A percentile compares a stretch with the other conserved stretches of the same genome.
These are phyloP conservation scores for Eupsittula cactorum DNA, from an alignment of 2,113 vertebrate genomes.

Conservation along the genomic window DNA sequence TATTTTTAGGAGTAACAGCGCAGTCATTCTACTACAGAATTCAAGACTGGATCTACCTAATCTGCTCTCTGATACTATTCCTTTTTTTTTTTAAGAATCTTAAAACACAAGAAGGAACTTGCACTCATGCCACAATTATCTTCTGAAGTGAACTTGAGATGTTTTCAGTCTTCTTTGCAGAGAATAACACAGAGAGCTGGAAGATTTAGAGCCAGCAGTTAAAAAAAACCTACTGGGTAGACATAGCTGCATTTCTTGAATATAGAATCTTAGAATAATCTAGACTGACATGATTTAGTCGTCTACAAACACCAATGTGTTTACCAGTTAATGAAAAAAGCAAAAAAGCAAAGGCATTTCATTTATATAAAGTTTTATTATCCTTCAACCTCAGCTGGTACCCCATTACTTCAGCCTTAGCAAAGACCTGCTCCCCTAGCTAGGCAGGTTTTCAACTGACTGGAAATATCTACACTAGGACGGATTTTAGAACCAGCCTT, in stretches of 20 bases:
- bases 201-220: background rate
- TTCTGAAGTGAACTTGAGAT: background rate
- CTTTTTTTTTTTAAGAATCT: no score
- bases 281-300: background rate
- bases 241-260: background rate
- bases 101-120: background rate
- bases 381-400: background rate
- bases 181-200: background rate
- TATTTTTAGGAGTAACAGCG: background rate
- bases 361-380: constrained; percentile 51
- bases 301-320: background rate
- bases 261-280: background rate
- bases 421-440: background rate
- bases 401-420: background rate
- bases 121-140: background rate
- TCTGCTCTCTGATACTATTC: background rate
- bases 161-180: background rate
- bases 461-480: constrained; percentile 63
- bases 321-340: background rate
- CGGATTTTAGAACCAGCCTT: constrained; percentile 69
- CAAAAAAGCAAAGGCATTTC: background rate
- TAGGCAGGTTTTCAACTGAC: background rate
- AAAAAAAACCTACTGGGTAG: background rate
- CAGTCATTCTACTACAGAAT: background rate
- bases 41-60: background rate